These are phyloP conservation scores for Lanistes nyassanus DNA, from an alignment of 1,140 invertebrate genomes.

Conservation along the genomic window DNA sequence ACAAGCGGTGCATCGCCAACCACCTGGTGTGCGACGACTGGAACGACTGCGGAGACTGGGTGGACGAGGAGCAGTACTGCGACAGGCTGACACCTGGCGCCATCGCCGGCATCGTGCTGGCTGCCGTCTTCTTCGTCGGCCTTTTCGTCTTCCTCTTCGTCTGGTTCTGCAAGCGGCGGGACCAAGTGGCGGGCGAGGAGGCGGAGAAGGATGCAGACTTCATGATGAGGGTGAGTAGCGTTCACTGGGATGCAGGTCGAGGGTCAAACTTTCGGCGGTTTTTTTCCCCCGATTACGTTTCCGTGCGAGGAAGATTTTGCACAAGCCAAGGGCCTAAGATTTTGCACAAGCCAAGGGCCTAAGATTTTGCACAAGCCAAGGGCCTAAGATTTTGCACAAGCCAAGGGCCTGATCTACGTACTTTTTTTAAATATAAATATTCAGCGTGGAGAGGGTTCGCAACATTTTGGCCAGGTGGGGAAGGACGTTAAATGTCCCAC, in stretches of 20 bases:
- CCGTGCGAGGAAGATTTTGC: too few species aligned
- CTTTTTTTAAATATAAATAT: too few species aligned
- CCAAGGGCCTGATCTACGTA: too few species aligned
- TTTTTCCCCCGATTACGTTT: too few species aligned
- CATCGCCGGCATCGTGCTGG: slow-evolving; percentile 20
- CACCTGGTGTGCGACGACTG: slow-evolving; percentile 22
- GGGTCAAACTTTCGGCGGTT: too few species aligned
- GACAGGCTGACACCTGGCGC: neutral
- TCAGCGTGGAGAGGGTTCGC: too few species aligned
- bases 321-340: too few species aligned
- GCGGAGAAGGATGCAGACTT: neutral
- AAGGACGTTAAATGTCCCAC: neutral
- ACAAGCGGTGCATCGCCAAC: slow-evolving; percentile 13
- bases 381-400: too few species aligned
- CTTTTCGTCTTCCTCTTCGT: slow-evolving; percentile 15
- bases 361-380: too few species aligned
- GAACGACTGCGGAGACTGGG: slow-evolving; percentile 20
- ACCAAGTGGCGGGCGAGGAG: neutral
- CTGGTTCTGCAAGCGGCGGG: slow-evolving; percentile 15
- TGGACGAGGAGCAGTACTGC: slow-evolving; percentile 14
- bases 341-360: too few species aligned
- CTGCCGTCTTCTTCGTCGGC: neutral
- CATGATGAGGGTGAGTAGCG: slow-evolving; percentile 20
- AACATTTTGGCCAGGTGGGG: neutral
- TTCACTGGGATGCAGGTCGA: neutral